Evolutionary conservation across 2,113 vertebrate genomes (phyloP).

Genomic region (Erythrocercus mccallii): DNA sequence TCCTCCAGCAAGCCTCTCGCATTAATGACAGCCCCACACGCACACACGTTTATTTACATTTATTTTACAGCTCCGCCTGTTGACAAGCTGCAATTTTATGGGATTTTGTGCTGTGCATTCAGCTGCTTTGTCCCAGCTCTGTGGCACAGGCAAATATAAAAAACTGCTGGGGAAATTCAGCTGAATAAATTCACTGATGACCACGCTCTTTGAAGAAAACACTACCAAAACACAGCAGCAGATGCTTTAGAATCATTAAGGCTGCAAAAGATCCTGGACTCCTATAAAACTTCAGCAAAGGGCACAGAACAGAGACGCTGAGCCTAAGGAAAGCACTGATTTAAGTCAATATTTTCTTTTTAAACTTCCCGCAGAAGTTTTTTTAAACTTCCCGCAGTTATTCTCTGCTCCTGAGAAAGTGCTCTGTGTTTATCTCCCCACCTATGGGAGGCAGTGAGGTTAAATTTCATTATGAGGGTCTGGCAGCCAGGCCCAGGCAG

Average conservation of each 20-base stretch:
- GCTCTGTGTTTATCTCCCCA: neutral
- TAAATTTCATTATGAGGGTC: neutral
- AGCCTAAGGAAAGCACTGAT: neutral
- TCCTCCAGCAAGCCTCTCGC: neutral
- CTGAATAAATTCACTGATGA: neutral
- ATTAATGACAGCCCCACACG: neutral
- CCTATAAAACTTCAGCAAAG: neutral
- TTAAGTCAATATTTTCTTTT: neutral
- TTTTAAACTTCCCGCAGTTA: neutral
- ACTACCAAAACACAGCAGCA: neutral
- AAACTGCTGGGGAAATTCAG: neutral
- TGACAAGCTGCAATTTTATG: neutral
- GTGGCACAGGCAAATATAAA: neutral
- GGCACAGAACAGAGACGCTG: neutral
- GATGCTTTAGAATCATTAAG: neutral
- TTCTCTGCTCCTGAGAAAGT: neutral
- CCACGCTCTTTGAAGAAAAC: neutral
- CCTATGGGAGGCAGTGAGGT: rapidly evolving
- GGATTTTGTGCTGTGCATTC: neutral
- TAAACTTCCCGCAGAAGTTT: neutral
- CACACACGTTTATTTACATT: neutral
- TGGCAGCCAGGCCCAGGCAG: neutral
- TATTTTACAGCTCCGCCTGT: neutral
- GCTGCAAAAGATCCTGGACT: neutral
- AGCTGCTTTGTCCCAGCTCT: neutral